Base-by-base conservation (phyloP, 2,888 invertebrate species). In the Parnassius apollo region DNA sequence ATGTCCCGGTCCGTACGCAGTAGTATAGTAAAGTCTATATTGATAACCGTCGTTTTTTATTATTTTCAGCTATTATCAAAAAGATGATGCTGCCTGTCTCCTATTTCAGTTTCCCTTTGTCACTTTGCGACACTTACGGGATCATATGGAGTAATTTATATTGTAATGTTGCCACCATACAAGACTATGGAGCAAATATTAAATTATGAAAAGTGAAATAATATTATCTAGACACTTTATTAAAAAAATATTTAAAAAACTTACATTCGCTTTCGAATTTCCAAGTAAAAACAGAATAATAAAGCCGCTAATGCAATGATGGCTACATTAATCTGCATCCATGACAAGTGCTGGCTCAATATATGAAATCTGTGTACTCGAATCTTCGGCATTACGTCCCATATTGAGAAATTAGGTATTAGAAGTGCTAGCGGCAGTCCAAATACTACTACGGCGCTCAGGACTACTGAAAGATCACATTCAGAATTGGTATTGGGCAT, bases 231-330 rank as follows among this genome's bases (percentile, higher is more conserved):
- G 35, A 7, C 35, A 7, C 35, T 25, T 25, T 35, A 35, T 35
- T 35, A 35, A 35, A 35, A 25, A 35, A 35, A 35, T 35, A 9
- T 44, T 11, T 44, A 8, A 44, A 44, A 49, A 13, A 35, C 83
- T 81, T 76, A 91, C 91, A 79, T 86, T 69, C 91, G 77, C 66
- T 85, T 89, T 44, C 84, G 76, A 63, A 89, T 80, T 72, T 91
- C 91, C 12, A 91, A 82, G 58, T 79, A 89, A 0, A 91, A 59
- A 64, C 86, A 83, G 70, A 88, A 88, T 44, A 90, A 78, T 2
- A 89, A 7, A 4, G 71, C 65, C 35, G 88, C 64, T 2, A 85
- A 25, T 0, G 73, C 62, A 9, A 87, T 61, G 3, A 85, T 61
- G 1, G 69, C 70, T 10, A 73, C 73, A 66, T 89, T 88, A n/a